Percentiles rank a stretch among this genome's conserved stretches.
These are phyloP conservation scores for Pocillopora damicornis DNA, from an alignment of 64 coral and sea anemone genomes.

Conservation along the genomic window DNA sequence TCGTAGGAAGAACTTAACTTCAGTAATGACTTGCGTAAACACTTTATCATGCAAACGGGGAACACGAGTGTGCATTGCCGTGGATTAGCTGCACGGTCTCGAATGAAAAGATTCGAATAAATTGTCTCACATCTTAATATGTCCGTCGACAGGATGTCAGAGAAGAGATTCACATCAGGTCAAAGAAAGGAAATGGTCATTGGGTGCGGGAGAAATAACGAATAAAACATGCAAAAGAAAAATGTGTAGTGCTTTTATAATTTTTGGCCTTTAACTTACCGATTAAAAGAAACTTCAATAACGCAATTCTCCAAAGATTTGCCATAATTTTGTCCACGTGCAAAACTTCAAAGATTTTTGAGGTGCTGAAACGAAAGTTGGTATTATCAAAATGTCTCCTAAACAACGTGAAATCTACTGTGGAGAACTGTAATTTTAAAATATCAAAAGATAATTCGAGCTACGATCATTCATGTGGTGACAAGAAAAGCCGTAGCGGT, in stretches of 20 bases:
- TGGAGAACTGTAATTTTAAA: background rate
- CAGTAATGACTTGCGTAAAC: too few species aligned
- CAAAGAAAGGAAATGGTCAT: background rate
- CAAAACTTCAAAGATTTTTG: background rate
- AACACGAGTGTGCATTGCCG: too few species aligned
- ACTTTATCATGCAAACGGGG: too few species aligned
- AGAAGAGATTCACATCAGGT: background rate
- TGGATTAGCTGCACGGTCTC: too few species aligned
- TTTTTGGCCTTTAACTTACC: background rate
- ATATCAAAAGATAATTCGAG: background rate
- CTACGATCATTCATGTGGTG: too few species aligned
- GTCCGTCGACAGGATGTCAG: too few species aligned
- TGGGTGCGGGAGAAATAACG: background rate
- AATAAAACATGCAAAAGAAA: background rate
- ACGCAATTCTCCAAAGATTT: background rate
- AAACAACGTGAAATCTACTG: background rate
- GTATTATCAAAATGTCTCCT: background rate
- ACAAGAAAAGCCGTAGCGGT: background rate
- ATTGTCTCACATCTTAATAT: too few species aligned
- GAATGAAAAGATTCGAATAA: too few species aligned
- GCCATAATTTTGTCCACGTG: constrained; percentile 8
- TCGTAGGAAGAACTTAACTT: too few species aligned
- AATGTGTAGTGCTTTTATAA: background rate
- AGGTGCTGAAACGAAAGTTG: constrained; percentile 18
- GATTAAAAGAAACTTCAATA: background rate